These are phyloP conservation scores for Stigmatopora argus DNA, from an alignment of 2,113 vertebrate genomes.

Conservation along the genomic window DNA sequence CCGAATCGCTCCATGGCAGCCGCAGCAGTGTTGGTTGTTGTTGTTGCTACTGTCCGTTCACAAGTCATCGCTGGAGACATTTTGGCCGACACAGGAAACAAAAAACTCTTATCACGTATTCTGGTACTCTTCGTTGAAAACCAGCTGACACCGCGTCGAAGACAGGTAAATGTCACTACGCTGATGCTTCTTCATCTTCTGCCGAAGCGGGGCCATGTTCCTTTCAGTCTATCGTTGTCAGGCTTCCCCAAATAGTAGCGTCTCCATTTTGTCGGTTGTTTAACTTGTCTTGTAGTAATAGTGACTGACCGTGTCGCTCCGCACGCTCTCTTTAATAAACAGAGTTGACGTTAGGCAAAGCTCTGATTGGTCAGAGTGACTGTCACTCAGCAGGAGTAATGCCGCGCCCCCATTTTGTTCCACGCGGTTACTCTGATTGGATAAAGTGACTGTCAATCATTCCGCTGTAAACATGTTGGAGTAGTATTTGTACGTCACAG, in stretches of 20 bases:
- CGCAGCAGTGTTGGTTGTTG: slow-evolving; percentile 12
- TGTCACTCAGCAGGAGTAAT: not conserved
- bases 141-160: slow-evolving; percentile 30
- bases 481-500: not conserved
- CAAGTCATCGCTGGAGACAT: slow-evolving; percentile 48
- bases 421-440: slow-evolving; percentile 16
- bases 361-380: slow-evolving; percentile 21
- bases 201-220: slow-evolving; percentile 30
- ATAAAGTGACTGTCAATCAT: not conserved
- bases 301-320: slow-evolving; percentile 21
- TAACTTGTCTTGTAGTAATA: not conserved
- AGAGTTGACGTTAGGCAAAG: slow-evolving; percentile 4
- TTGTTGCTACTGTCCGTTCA: slow-evolving; percentile 22
- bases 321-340: not conserved
- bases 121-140: slow-evolving; percentile 60
- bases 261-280: slow-evolving; percentile 50
- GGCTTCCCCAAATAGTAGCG: not conserved
- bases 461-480: not conserved
- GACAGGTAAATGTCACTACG: slow-evolving; percentile 26
- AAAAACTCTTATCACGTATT: slow-evolving; percentile 62
- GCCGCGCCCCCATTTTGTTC: not conserved
- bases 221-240: slow-evolving; percentile 24
- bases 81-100: slow-evolving; percentile 8
- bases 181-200: slow-evolving; percentile 54
- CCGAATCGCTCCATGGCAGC: slow-evolving; percentile 62